Evolutionary conservation across 2,888 invertebrate genomes (phyloP), one percentile per base, ranked within the genome.

Genomic region (Augiades crinisus): DNA sequence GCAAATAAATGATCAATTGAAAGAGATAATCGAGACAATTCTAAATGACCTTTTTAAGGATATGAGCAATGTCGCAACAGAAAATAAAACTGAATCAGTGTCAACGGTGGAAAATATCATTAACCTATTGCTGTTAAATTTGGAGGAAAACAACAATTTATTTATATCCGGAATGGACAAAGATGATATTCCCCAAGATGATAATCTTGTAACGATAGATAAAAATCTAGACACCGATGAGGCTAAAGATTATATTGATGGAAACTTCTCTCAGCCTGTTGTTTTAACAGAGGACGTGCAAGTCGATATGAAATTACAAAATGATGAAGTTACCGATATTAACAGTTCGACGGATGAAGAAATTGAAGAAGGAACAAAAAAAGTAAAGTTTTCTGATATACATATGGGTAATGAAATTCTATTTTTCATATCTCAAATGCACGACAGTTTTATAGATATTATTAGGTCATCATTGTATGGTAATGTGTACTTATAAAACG

Each of bases 371-470:
- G 68, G 60, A 52, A 65, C 67, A 60, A 78, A 77, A 80, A 78
- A 74, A 75, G 80, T 82, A 64, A 75, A 73, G 69, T 78, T 81
- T 77, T 75, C 72, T 67, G 37, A 67, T 63, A 62, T 63, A 62
- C 64, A 69, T 59, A 65, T 71, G 57, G 84, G 85, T 85, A 84
- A 82, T 70, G 60, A 58, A 49, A 61, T 58, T 12, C 22, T 21
- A 24, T 24, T 46, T 17, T 44, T 19, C 12, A 31, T 16, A 19
- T 3, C 6, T 19, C 12, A 10, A 38, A n/a, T 27, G 5, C 27
- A 27, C 5, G 10, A 8, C n/a, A 27, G 10, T 27, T 27, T 40
- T n/a, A n/a, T 14, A 22, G n/a, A n/a, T n/a, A n/a, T n/a, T n/a
- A n/a, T n/a, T n/a, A n/a, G n/a, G n/a, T n/a, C n/a, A n/a, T n/a